Conservation (phyloP, 1,140 invertebrate species). For the Chelonus insularis region DNA sequence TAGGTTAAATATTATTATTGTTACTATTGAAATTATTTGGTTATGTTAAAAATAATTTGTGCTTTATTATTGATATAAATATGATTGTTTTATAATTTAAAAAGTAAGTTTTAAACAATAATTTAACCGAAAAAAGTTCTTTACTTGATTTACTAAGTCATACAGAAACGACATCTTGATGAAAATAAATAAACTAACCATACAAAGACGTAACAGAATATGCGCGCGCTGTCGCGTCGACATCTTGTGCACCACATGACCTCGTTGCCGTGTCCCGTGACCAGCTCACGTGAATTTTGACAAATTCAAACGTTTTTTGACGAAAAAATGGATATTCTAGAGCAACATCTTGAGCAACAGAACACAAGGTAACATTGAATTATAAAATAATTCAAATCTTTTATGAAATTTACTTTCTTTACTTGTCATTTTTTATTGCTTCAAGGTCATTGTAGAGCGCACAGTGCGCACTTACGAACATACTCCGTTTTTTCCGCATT, state of each 20-base stretch:
- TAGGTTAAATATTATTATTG: no score
- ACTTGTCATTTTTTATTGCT: not conserved
- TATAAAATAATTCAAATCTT: conserved; percentile 2
- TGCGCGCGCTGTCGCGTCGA: conserved; percentile 40
- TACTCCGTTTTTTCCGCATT: not conserved
- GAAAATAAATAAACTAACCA: no score
- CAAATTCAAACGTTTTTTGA: conserved; percentile 59
- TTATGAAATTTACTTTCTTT: not conserved
- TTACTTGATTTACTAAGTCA: no score
- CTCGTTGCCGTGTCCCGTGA: conserved; percentile 61
- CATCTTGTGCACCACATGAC: conserved; percentile 61
- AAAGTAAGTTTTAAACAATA: no score
- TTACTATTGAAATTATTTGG: no score
- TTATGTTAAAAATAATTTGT: no score
- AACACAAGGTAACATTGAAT: conserved; percentile 49
- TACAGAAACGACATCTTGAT: no score
- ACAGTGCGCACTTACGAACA: conserved; percentile 21
- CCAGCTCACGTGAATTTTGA: conserved; percentile 62
- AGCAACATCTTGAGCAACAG: conserved; percentile 56
- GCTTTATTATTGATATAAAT: no score
- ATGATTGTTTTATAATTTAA: no score
- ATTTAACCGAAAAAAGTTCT: no score
- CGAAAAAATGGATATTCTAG: conserved; percentile 57
- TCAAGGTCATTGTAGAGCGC: conserved; percentile 16
- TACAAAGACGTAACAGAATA: no score